These are phyloP conservation scores for Leptopilina drosophilae DNA, from an alignment of 2,888 invertebrate species.

Conservation along the genomic window DNA sequence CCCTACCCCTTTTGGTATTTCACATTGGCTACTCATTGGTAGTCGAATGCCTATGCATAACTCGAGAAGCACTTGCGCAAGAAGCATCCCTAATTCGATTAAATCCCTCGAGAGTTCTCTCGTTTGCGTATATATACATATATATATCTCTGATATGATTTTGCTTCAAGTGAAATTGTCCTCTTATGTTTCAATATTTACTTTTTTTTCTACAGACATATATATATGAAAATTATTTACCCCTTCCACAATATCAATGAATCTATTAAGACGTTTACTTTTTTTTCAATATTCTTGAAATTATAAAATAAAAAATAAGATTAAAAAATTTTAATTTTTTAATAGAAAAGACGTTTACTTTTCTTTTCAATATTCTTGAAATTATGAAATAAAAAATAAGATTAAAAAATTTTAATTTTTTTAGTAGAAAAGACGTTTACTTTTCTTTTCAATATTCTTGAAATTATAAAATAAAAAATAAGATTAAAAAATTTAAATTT, in stretches of 20 bases:
- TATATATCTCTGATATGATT: constrained; percentile 5
- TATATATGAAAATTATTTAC: neutral
- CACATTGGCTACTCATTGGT: constrained; percentile 23
- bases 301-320: no score
- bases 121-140: constrained; percentile 9
- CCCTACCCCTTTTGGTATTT: constrained; percentile 37
- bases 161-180: constrained; percentile 35
- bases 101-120: constrained; percentile 33
- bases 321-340: no score
- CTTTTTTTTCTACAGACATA: neutral
- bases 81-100: constrained; percentile 45
- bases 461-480: no score
- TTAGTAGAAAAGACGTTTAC: neutral
- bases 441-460: no score
- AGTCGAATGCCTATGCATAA: constrained; percentile 34
- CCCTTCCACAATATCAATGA: neutral
- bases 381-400: no score
- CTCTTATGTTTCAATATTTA: constrained; percentile 13
- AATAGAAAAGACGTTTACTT: neutral
- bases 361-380: no score
- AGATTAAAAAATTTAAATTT: no score
- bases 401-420: no score
- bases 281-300: no score
- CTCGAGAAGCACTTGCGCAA: constrained; percentile 36
- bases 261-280: neutral